These are phyloP conservation scores for Dichetophora obliterata DNA, from an alignment of 2,888 invertebrate species.

Conservation along the genomic window DNA sequence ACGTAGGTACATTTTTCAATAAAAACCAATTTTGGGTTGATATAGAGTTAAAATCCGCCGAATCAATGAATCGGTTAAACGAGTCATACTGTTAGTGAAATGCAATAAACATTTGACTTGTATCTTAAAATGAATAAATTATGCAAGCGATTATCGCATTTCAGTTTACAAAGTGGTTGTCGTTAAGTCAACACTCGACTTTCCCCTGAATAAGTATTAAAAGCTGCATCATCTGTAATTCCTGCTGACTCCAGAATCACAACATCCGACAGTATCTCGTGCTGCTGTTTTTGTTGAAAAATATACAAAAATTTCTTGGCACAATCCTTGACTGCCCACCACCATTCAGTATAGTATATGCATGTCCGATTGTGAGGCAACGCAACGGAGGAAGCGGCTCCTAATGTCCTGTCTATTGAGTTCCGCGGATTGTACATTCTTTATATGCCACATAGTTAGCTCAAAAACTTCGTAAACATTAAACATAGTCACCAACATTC, in stretches of 20 bases:
- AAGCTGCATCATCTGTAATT: not conserved
- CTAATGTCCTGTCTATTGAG: conserved; percentile 19
- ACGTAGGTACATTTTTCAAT: too few species aligned
- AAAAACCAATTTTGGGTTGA: too few species aligned
- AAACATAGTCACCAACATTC: conserved; percentile 2
- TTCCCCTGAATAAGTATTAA: too few species aligned
- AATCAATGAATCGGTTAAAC: too few species aligned
- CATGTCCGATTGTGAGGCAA: not conserved
- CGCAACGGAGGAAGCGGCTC: conserved; percentile 2
- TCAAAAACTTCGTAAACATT: conserved; percentile 31
- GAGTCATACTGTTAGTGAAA: too few species aligned
- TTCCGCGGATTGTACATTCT: conserved; percentile 31
- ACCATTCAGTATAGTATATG: not conserved
- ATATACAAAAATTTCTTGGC: not conserved
- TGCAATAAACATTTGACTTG: too few species aligned
- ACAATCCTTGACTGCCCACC: not conserved
- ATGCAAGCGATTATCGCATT: too few species aligned
- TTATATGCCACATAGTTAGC: not conserved
- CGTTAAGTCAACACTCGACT: too few species aligned
- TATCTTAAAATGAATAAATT: too few species aligned
- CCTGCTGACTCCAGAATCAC: conserved; percentile 22
- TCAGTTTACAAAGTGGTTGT: too few species aligned
- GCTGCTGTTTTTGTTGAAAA: not conserved
- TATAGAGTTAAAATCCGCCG: too few species aligned
- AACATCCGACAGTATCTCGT: not conserved